Percentiles rank a stretch among this genome's conserved stretches.
phyloP scores from a whole-genome alignment of 2,797 vertebrate genomes.

The Vireo griseus region DNA sequence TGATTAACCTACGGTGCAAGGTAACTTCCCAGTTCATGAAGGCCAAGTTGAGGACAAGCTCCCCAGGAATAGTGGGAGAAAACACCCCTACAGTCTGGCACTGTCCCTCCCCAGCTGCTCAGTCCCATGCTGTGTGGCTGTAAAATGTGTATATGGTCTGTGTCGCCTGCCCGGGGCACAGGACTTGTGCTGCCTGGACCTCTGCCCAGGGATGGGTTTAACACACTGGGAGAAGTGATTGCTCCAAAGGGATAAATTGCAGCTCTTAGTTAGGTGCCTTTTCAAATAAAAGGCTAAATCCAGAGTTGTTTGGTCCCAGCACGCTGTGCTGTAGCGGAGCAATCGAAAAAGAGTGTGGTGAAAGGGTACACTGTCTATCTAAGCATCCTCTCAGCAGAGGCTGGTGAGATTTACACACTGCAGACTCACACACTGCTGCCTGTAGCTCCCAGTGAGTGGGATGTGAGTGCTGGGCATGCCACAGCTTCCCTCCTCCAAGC shows the following conservation, averaged over 20 bases:
- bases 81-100: neutral
- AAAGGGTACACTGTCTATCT: neutral
- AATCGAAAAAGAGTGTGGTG: neutral
- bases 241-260: neutral
- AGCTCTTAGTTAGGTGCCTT: neutral
- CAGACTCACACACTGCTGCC: neutral
- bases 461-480: fast-evolving
- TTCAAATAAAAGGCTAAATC: neutral
- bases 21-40: neutral
- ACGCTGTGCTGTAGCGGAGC: neutral
- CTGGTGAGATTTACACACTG: neutral
- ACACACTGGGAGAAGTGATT: neutral
- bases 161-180: fast-evolving
- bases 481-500: fast-evolving
- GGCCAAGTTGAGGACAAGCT: neutral
- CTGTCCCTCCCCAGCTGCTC: neutral
- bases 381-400: neutral
- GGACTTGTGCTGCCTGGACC: neutral
- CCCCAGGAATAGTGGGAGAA: neutral
- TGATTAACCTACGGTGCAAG: fast-evolving
- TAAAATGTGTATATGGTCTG: fast-evolving
- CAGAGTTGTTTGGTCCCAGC: neutral
- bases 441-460: neutral
- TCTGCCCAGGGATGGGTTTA: neutral
- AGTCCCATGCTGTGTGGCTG: neutral